Base-by-base conservation (phyloP, 2,888 invertebrate species). In the Adelphocoris suturalis region DNA sequence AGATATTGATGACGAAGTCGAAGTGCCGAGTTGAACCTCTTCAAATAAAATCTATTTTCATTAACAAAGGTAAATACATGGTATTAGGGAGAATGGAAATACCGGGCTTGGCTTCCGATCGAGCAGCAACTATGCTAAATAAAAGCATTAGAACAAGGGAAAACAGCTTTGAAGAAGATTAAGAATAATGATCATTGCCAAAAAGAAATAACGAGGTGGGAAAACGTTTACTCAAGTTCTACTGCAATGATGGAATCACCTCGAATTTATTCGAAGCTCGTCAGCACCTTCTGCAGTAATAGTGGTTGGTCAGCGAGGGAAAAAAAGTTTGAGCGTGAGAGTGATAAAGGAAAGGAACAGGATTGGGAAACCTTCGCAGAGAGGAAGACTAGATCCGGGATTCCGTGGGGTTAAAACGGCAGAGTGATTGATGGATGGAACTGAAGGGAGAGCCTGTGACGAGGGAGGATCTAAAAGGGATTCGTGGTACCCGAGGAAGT, bases 391-490 rank as follows among this genome's bases (percentile, higher is more conserved):
- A 28, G 28, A 28, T 28, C 28, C 78, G 19, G 78, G 47, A 46
- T 78, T 47, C 47, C 46, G 48, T 23, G 52, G 82, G 52, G 82
- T 82, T 52, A 46, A 86, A 86, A 68, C 75, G 68, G 52, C 19
- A 68, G 86, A 86, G 86, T 86, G 86, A 86, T 86, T 86, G 86
- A 86, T 86, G 86, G 86, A 46, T 37, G 46, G 28, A 75, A 76
- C 86, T 68, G 76, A 68, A 86, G n/a, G 14, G 55, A 47, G 75
- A 82, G 47, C 52, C 57, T 76, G 55, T 19, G 86, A 19, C 52
- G 46, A 28, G 57, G 86, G 46, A 82, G 82, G 82, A 48, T 47
- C 46, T 86, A 86, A 75, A 86, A 86, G 86, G 86, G 86, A 86
- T 86, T 86, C 68, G 85, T 61, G 47, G 85, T 86, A 86, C 61